Base-by-base conservation (phyloP, 2,888 invertebrate species). In the Caenorhabditis sp. region DNA sequence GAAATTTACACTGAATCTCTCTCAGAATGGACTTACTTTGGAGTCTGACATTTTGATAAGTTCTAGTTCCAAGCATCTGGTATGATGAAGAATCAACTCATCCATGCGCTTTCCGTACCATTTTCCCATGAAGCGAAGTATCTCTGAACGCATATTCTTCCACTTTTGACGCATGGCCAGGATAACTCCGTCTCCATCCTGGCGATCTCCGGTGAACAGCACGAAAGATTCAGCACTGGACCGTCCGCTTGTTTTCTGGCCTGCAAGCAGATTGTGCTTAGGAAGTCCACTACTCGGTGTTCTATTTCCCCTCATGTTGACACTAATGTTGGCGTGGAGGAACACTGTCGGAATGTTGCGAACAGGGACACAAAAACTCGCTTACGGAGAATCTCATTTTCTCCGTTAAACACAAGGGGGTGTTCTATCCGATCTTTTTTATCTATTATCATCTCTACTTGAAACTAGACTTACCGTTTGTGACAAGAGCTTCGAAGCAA, bases 131-230 rank as follows among this genome's bases (percentile, higher is more conserved):
- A 81, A 80, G 16, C 76, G 66, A 5, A 68, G 68, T 59, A 80
- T 80, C 51, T 84, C 80, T 41, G 56, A 66, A 3, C 77, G 79
- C 83, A 83, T 83, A 22, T 86, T 84, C 51, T 83, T 82, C 90
- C 90, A 90, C 35, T 85, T 83, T 22, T 82, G 85, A 5, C 90
- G 86, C 61, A 88, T 84, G 10, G 86, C 85, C 56, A 91, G 85
- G 73, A 91, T 90, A 56, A 91, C 90, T 24, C 91, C 91, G 69
- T 88, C 89, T 38, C 90, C 90, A 59, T 88, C 83, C 12, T 66
- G 69, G n/a, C 85, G 80, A 58, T 90, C 87, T 3, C 82, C 75
- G 8, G 88, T 90, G 84, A 91, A 91, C 28, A 89, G 73, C 5
- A 83, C 85, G 72, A 89, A 90, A 5, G 89, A 82, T 61, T 85